phyloP scores from a whole-genome alignment of 1,140 invertebrate species.

The Drosophila malerkotliana region DNA sequence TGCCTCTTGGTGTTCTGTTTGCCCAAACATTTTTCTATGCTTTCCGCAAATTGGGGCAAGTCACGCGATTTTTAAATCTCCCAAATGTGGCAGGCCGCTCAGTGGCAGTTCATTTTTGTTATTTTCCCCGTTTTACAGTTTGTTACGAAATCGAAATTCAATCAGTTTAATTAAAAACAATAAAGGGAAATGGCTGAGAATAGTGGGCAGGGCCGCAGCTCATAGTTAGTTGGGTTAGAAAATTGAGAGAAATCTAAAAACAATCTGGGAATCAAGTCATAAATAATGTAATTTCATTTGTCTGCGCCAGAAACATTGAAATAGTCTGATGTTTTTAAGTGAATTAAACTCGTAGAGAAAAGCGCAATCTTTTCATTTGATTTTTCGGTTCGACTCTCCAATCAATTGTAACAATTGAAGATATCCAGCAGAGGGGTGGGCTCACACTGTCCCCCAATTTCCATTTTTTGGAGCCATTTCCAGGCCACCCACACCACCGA shows the following conservation, averaged over 20 bases:
- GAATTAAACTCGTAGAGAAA: constrained; percentile 56
- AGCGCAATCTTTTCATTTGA: constrained; percentile 71
- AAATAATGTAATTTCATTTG: not conserved
- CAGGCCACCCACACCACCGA: constrained; percentile 15
- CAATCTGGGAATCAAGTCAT: no score
- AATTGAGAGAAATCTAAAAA: no score
- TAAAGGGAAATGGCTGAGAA: constrained; percentile 36
- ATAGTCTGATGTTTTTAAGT: constrained; percentile 43
- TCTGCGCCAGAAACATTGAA: not conserved
- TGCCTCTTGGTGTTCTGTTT: constrained; percentile 50
- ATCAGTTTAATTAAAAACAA: constrained; percentile 81
- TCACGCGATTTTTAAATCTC: constrained; percentile 59
- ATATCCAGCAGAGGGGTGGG: constrained; percentile 31
- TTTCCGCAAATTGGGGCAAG: constrained; percentile 49
- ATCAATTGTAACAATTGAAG: constrained; percentile 79
- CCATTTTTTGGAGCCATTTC: not conserved
- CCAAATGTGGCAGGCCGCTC: constrained; percentile 4
- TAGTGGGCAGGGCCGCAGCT: not conserved
- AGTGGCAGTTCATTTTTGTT: constrained; percentile 8
- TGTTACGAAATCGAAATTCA: constrained; percentile 62
- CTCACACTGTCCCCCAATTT: constrained; percentile 10
- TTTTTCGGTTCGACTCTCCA: constrained; percentile 42
- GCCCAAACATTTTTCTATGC: constrained; percentile 62
- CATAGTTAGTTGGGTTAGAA: no score
- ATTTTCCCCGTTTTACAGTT: constrained; percentile 14